Conservation (phyloP, 2,888 invertebrate species). For the Thera obeliscata region DNA sequence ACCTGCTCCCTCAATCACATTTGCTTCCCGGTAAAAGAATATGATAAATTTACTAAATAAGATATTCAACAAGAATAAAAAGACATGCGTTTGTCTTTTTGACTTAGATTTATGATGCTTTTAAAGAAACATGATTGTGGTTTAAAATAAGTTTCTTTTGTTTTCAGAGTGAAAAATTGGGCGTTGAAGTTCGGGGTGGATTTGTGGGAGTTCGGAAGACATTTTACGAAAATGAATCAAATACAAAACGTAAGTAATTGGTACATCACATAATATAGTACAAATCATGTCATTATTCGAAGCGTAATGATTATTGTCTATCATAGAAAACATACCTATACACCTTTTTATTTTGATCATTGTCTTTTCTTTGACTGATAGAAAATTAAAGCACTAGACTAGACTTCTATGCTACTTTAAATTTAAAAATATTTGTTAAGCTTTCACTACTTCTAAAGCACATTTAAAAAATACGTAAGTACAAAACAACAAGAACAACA, state of each 20-base stretch:
- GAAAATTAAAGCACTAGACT: too few relatives aligned
- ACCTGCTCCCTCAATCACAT: constrained; percentile 72
- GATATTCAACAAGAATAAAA: constrained; percentile 12
- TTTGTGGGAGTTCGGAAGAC: constrained; percentile 94
- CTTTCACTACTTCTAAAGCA: too few relatives aligned
- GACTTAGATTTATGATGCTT: constrained; percentile 3
- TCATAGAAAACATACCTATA: too few relatives aligned
- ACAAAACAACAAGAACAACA: too few relatives aligned
- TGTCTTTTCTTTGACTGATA: too few relatives aligned
- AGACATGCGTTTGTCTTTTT: constrained; percentile 13
- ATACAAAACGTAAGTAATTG: constrained; percentile 91
- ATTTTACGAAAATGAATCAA: constrained; percentile 94
- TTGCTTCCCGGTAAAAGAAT: constrained; percentile 62
- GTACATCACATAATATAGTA: background rate
- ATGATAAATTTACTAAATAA: constrained; percentile 60
- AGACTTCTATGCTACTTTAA: too few relatives aligned
- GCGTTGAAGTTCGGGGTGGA: constrained; percentile 95
- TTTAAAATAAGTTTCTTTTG: constrained; percentile 46
- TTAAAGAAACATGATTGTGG: background rate
- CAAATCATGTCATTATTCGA: too few relatives aligned
- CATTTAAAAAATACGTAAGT: too few relatives aligned
- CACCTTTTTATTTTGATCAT: too few relatives aligned
- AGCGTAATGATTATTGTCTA: too few relatives aligned
- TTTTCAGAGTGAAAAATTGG: constrained; percentile 95
- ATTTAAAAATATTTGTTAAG: too few relatives aligned